Percentiles rank a stretch among this genome's conserved stretches.
These are phyloP conservation scores for Tribolium madens DNA, from an alignment of 1,140 invertebrate genomes.

Conservation along the genomic window DNA sequence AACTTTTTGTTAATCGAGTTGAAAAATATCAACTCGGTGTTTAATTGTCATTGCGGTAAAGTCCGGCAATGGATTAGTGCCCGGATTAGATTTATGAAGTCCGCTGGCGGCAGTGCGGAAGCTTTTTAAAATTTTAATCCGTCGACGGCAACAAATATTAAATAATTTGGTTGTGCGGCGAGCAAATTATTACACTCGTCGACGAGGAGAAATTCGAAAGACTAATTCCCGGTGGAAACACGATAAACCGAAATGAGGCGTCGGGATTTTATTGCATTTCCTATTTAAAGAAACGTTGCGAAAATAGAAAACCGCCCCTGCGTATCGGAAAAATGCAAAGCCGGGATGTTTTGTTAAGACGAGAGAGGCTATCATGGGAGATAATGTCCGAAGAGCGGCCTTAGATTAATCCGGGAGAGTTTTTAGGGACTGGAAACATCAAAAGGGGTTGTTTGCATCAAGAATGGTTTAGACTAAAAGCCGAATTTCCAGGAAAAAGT, in stretches of 20 bases:
- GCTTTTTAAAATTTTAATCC: constrained; percentile 19
- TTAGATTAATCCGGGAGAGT: not conserved
- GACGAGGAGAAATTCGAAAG: constrained; percentile 3
- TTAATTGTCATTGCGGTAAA: not conserved
- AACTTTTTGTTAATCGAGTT: not conserved
- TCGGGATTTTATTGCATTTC: constrained; percentile 27
- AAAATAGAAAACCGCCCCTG: constrained; percentile 9
- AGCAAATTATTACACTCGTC: constrained; percentile 10
- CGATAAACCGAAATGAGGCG: constrained; percentile 34
- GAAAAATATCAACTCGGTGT: not conserved
- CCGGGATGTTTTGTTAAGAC: not conserved
- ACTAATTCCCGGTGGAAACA: constrained; percentile 33
- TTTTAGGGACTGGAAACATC: not conserved
- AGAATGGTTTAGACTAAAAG: not conserved
- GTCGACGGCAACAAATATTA: constrained; percentile 3
- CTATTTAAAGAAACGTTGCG: constrained; percentile 10
- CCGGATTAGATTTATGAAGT: not conserved
- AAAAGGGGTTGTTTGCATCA: not conserved
- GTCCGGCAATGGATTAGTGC: not conserved
- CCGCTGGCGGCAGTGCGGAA: not conserved
- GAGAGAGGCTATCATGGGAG: not conserved
- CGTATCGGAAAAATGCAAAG: not conserved
- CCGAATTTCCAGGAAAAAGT: not conserved
- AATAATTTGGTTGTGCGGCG: constrained; percentile 13
- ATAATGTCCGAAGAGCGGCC: not conserved